These are phyloP conservation scores for Apamea epomidion DNA, from an alignment of 2,888 invertebrate genomes.

Conservation along the genomic window DNA sequence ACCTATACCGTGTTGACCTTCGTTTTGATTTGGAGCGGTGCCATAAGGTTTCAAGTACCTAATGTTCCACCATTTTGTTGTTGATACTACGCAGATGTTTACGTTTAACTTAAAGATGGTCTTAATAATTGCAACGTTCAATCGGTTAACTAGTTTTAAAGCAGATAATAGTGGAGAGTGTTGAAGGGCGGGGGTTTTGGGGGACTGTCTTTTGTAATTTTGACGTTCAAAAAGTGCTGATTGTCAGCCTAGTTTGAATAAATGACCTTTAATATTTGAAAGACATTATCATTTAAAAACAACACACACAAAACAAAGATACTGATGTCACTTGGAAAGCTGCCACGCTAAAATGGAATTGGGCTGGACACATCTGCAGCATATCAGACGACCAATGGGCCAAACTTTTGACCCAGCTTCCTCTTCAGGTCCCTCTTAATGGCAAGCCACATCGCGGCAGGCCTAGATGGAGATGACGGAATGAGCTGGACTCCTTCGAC, in stretches of 20 bases:
- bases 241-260: neutral
- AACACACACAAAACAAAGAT: too few relatives aligned
- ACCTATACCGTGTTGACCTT: slow-evolving; percentile 4
- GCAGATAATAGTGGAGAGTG: neutral
- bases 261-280: neutral
- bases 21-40: slow-evolving; percentile 22
- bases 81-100: slow-evolving; percentile 4
- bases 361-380: too few relatives aligned
- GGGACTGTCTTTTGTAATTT: neutral
- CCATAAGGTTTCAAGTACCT: slow-evolving; percentile 15
- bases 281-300: neutral
- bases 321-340: too few relatives aligned
- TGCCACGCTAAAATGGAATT: too few relatives aligned
- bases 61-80: slow-evolving; percentile 9
- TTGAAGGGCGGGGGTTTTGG: neutral
- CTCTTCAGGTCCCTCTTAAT: too few relatives aligned
- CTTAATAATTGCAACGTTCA: neutral
- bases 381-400: too few relatives aligned
- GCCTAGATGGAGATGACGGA: too few relatives aligned
- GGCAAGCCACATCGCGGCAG: too few relatives aligned
- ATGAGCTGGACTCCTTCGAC: too few relatives aligned
- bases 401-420: too few relatives aligned
- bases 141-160: neutral
- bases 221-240: neutral
- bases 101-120: neutral